Conservation (phyloP, 2,888 invertebrate species). For the Thymelicus lineola region DNA sequence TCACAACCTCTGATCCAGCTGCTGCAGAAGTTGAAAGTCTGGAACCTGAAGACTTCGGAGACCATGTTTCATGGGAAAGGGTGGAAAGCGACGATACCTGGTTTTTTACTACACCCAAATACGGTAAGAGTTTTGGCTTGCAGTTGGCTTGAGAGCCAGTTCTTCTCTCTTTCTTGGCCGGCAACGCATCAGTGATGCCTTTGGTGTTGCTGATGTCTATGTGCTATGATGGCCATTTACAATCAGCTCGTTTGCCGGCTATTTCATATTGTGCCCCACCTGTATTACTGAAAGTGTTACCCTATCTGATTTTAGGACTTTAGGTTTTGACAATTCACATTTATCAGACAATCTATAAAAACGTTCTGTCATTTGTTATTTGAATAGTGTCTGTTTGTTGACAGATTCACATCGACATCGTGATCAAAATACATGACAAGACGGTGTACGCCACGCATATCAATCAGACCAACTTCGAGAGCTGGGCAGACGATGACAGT, state of each 20-base stretch:
- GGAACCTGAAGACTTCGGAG: conserved; percentile 77
- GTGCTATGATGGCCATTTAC: no score
- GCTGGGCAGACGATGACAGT: conserved; percentile 87
- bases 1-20: conserved; percentile 64
- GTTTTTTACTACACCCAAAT: conserved; percentile 33
- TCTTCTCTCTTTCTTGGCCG: no score
- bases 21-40: conserved; percentile 77
- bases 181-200: no score
- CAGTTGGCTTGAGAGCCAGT: no score
- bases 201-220: no score
- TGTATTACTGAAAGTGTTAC: no score
- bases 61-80: conserved; percentile 33
- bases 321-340: no score
- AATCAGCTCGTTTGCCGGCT: no score
- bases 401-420: conserved; percentile 88
- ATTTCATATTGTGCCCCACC: no score
- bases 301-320: no score
- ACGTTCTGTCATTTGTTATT: neutral
- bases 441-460: conserved; percentile 88
- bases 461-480: conserved; percentile 87
- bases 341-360: no score
- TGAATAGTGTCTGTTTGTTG: neutral
- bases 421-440: conserved; percentile 87
- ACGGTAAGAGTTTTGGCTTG: conserved; percentile 36
- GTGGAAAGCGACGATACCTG: conserved; percentile 30